Percentiles rank a stretch among this genome's conserved stretches.
These are phyloP conservation scores for Apamea monoglypha DNA, from an alignment of 2,888 invertebrate species.

Conservation along the genomic window DNA sequence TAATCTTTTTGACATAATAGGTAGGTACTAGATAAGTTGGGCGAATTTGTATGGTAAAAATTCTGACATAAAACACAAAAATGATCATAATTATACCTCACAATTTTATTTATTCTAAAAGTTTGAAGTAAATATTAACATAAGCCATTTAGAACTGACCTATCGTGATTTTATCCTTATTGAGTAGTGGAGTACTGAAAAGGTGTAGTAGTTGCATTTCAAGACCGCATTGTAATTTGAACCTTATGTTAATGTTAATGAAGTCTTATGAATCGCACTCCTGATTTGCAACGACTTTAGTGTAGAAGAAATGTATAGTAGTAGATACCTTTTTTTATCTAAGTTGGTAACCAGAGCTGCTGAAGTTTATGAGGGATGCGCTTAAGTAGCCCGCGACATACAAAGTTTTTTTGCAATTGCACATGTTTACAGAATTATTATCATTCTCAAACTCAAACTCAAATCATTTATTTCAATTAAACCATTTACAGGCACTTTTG, in stretches of 20 bases:
- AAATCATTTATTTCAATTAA: too few relatives aligned
- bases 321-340: neutral
- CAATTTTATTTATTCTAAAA: slow-evolving; percentile 19
- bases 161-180: slow-evolving; percentile 13
- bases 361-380: neutral
- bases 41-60: slow-evolving; percentile 14
- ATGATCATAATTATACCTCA: slow-evolving; percentile 11
- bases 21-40: slow-evolving; percentile 41
- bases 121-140: slow-evolving; percentile 5
- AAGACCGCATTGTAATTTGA: slow-evolving; percentile 8
- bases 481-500: too few relatives aligned
- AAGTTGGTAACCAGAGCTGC: neutral
- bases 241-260: neutral
- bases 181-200: slow-evolving; percentile 12
- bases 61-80: slow-evolving; percentile 25
- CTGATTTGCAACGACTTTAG: slow-evolving; percentile 14
- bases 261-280: neutral
- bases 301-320: slow-evolving; percentile 7
- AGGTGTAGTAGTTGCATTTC: slow-evolving; percentile 1
- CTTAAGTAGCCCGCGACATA: neutral
- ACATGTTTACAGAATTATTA: neutral
- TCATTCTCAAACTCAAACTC: too few relatives aligned
- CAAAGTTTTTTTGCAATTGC: neutral
- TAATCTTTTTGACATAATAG: slow-evolving; percentile 54
- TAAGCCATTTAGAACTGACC: slow-evolving; percentile 24